Conservation (phyloP, 1,140 invertebrate species). For the Muscidifurax raptorellus region DNA sequence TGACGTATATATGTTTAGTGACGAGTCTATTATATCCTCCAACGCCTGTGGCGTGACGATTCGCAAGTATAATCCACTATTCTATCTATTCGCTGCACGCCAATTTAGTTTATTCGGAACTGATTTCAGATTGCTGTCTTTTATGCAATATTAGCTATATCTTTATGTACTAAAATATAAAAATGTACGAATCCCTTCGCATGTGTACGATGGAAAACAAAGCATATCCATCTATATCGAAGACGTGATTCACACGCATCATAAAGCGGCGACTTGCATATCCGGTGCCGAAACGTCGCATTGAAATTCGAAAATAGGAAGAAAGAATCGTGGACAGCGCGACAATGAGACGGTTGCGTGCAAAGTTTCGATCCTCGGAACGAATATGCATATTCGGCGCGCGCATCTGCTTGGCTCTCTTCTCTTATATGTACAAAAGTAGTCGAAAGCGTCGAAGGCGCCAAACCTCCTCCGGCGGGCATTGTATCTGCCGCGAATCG, state of each 20-base stretch:
- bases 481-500: slow-evolving; percentile 16
- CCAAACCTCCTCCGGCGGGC: slow-evolving; percentile 22
- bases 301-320: not conserved
- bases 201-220: too few relatives aligned
- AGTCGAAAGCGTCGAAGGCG: slow-evolving; percentile 32
- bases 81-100: not conserved
- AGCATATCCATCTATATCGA: too few relatives aligned
- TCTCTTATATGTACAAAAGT: not conserved
- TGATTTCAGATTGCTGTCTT: too few relatives aligned
- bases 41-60: not conserved
- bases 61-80: not conserved
- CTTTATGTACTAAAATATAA: too few relatives aligned
- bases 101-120: not conserved
- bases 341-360: not conserved
- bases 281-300: not conserved
- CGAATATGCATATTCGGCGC: not conserved
- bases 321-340: too few relatives aligned
- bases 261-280: not conserved
- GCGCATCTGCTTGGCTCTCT: slow-evolving; percentile 47
- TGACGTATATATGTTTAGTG: slow-evolving; percentile 2
- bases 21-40: not conserved
- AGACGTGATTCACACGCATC: too few relatives aligned
- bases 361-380: not conserved
- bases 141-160: too few relatives aligned
- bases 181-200: too few relatives aligned